phyloP scores from a whole-genome alignment of 2,113 vertebrate genomes.

The Xiphias gladius region DNA sequence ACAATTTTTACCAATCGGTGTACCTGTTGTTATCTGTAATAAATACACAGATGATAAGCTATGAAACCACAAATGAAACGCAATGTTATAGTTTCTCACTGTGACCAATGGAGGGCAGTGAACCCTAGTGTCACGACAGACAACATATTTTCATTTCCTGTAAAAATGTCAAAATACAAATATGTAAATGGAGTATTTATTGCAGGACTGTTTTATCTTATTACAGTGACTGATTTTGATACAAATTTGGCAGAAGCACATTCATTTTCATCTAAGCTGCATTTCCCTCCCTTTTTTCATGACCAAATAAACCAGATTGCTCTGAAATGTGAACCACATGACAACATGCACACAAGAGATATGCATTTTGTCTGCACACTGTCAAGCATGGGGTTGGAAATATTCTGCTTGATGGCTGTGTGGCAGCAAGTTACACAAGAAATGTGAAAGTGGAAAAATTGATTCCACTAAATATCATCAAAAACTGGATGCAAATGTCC shows the following conservation, averaged over 20 bases:
- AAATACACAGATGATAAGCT: not conserved
- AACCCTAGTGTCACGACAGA: not conserved
- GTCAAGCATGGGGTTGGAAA: too few species aligned
- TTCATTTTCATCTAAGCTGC: not conserved
- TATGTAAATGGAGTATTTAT: not conserved
- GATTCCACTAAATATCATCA: too few species aligned
- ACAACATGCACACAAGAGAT: not conserved
- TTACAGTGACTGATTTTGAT: not conserved
- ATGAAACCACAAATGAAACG: not conserved
- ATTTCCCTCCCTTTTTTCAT: too few species aligned
- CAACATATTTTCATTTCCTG: not conserved
- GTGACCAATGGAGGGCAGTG: not conserved
- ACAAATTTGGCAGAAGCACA: not conserved
- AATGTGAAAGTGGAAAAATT: not conserved
- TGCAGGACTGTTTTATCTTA: not conserved
- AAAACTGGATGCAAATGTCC: not conserved
- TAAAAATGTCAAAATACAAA: not conserved
- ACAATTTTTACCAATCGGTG: not conserved
- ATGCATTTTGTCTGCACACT: not conserved
- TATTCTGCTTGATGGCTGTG: too few species aligned
- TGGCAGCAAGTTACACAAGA: not conserved
- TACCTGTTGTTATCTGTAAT: not conserved
- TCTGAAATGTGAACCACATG: too few species aligned
- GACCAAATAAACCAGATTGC: too few species aligned
- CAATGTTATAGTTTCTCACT: not conserved